Evolutionary conservation across 2,113 vertebrate genomes (phyloP), one percentile per base, ranked within the genome.

Genomic region (Nothocercus julius): DNA sequence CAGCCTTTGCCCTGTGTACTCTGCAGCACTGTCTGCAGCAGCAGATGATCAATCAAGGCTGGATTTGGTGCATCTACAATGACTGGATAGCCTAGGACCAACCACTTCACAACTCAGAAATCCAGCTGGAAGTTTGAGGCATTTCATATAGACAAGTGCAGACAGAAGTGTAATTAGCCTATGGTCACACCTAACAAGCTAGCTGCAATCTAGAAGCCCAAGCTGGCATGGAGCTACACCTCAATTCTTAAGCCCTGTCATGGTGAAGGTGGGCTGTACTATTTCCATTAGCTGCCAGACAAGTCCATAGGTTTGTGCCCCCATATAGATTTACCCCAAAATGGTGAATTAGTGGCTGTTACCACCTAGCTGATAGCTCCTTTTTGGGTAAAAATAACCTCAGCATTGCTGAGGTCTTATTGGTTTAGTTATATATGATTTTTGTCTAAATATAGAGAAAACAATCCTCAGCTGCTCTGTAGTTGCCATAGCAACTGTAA

Each of bases 401-500:
- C 30, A 76, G 13, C 16, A 18, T 4, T 79, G 78, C 10, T 62
- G 9, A 62, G 8, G 13, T 75, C 86, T 87, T 84, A 68, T 63
- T 70, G 14, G 28, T 87, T 84, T 66, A 79, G 78, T 28, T 58
- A 84, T 76, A 81, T 88, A 54, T 45, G 30, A 59, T 73, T 54
- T 76, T 93, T 90, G 19, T 45, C 93, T 91, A 93, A 95, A 94
- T 92, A 79, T 87, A 91, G 91, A 79, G 44, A 77, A 92, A 91
- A 87, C 51, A 67, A 95, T 94, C 61, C 70, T 92, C 70, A 91
- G 64, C 85, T 91, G 76, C 61, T 92, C 61, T 93, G 13, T 76
- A 53, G 96, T 96, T 96, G 77, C 96, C 87, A 96, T 96, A 95
- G 96, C 77, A 96, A 97, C 96, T 81, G 36, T 47, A 90, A 97